Base-by-base conservation (phyloP, 2,888 invertebrate genomes). In the Drosophila meridiana region DNA sequence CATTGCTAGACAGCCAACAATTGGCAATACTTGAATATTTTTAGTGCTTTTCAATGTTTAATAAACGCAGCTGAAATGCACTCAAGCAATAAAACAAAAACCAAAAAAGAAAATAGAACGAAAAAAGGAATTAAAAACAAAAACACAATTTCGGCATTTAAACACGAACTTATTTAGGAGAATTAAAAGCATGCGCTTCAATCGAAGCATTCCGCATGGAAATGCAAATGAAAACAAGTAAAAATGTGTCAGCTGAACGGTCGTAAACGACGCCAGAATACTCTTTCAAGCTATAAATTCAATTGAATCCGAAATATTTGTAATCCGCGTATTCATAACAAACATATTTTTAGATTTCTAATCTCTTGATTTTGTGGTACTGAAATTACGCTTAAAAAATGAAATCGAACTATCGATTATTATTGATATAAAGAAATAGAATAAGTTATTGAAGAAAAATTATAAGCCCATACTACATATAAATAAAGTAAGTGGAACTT, bases 31-130 rank as follows among this genome's bases (percentile, higher is more conserved):
- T 43, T 55, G 32, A 43, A 34, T 34, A 42, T 61, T 66, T 69
- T 72, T 64, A 78, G 60, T 59, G 66, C 64, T 42, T 68, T 82
- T 83, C 71, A 70, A 63, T 68, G 67, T 61, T 79, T 69, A 69
- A 73, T 69, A 78, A 69, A 56, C 53, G 30, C 52, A 69, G 67
- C 68, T 69, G 55, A 80, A 74, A 74, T 82, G 61, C 80, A 80
- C 63, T 76, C 42, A 6, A 32, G 42, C 57, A 40, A 26, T 34
- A 38, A 53, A 73, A 43, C 13, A 43, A 57, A 45, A 38, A 43
- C 0, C 11, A 60, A 40, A 52, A 48, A 43, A 3, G 4, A 53
- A 42, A 20, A 26, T n/a, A 32, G 26, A 20, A 36, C 36, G 38
- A 38, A 11, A 38, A 38, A 13, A 4, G 42, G 0, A 30, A 28